Evolutionary conservation across 1,140 invertebrate genomes (phyloP).

Genomic region (Pantala flavescens): DNA sequence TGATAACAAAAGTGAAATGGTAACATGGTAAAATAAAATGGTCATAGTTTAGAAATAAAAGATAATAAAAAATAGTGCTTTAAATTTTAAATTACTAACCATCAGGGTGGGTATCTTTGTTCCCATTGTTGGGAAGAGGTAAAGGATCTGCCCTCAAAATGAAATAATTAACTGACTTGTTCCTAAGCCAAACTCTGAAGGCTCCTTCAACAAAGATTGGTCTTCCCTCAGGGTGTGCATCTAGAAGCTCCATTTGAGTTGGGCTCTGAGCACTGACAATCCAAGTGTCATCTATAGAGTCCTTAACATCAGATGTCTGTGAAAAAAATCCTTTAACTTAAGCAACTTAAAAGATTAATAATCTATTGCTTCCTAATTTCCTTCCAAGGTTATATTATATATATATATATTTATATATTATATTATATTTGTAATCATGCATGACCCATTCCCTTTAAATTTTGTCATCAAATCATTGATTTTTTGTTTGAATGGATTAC

Average conservation of each 20-base stretch:
- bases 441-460: too few species aligned
- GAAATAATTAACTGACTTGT: constrained; percentile 74
- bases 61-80: too few species aligned
- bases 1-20: too few species aligned
- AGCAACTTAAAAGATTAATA: not conserved
- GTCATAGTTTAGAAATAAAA: too few species aligned
- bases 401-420: too few species aligned
- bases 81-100: constrained; percentile 44
- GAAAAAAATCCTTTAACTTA: constrained; percentile 28
- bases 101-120: constrained; percentile 43
- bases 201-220: constrained; percentile 83
- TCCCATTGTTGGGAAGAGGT: constrained; percentile 27
- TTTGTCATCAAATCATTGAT: too few species aligned
- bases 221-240: constrained; percentile 51
- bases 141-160: constrained; percentile 58
- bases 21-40: too few species aligned
- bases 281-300: constrained; percentile 83
- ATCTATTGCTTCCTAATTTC: not conserved
- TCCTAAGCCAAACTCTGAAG: constrained; percentile 66
- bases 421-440: too few species aligned
- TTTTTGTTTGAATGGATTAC: too few species aligned
- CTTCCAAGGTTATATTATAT: too few species aligned
- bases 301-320: constrained; percentile 53
- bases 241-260: constrained; percentile 61
- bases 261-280: constrained; percentile 81